Conservation (phyloP, 2,888 invertebrate genomes). For the Chrysolina oricalcia region DNA sequence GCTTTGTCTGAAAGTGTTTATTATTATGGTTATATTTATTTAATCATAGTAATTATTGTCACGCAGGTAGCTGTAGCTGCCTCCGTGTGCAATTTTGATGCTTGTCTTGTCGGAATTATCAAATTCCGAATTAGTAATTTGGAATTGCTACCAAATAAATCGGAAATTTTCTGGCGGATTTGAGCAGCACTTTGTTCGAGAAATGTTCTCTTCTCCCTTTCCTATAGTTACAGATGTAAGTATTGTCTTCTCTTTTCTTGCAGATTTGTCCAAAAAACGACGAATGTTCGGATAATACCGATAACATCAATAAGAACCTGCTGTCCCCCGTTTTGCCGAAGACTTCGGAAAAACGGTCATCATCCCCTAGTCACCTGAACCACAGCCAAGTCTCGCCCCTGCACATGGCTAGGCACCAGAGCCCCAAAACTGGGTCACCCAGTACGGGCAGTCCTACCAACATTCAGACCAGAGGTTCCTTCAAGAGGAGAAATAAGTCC, state of each 20-base stretch:
- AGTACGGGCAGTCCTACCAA: constrained; percentile 73
- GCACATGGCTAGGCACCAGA: constrained; percentile 70
- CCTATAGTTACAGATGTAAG: no score
- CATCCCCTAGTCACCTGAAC: constrained; percentile 71
- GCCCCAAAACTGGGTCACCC: constrained; percentile 72
- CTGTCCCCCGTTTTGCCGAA: constrained; percentile 67
- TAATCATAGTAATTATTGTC: no score
- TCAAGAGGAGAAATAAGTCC: constrained; percentile 78
- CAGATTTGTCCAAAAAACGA: constrained; percentile 77
- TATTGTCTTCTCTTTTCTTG: constrained; percentile 44
- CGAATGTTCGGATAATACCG: constrained; percentile 75
- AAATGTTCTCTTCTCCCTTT: no score
- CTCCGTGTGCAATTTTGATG: no score
- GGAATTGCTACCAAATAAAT: no score
- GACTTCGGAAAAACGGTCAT: constrained; percentile 70
- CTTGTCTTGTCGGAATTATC: no score
- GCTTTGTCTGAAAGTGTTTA: no score
- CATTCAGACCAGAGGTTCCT: constrained; percentile 71
- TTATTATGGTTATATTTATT: no score
- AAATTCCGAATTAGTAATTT: no score
- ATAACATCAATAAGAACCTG: constrained; percentile 65
- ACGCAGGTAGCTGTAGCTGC: no score
- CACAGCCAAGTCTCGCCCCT: constrained; percentile 74
- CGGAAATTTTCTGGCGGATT: no score
- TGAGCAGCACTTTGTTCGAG: no score